phyloP scores from a whole-genome alignment of 2,888 invertebrate genomes.

The Eurois occulta region DNA sequence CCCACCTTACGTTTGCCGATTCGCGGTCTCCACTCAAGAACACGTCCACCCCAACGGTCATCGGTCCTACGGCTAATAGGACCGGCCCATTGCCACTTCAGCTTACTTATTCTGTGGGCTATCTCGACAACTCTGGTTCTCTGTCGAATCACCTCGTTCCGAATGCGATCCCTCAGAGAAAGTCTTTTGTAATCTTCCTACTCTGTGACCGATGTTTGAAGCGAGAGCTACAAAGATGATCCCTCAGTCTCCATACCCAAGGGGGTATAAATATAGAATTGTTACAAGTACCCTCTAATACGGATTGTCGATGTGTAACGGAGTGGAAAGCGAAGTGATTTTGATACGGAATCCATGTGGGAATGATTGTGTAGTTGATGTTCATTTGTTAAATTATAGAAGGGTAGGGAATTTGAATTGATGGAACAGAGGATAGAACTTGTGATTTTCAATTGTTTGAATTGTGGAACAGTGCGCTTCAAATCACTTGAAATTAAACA shows the following conservation, averaged over 20 bases:
- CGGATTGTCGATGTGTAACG: constrained; percentile 40
- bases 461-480: background rate
- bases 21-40: no score
- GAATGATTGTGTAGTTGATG: constrained; percentile 28
- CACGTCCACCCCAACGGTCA: no score
- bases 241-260: constrained; percentile 69
- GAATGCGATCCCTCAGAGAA: no score
- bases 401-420: background rate
- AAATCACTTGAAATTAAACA: background rate
- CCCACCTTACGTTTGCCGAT: no score
- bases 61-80: no score
- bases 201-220: constrained; percentile 42
- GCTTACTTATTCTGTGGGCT: no score
- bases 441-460: constrained; percentile 12
- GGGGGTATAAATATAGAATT: constrained; percentile 69
- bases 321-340: constrained; percentile 52
- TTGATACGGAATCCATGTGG: constrained; percentile 28
- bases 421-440: background rate
- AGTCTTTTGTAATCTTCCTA: constrained; percentile 22
- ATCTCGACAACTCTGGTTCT: no score
- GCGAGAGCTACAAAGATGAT: constrained; percentile 77
- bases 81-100: no score
- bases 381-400: constrained; percentile 43
- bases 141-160: no score
- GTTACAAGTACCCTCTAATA: constrained; percentile 55